Base-by-base conservation (phyloP, 1,140 invertebrate species). In the Drosophila tropicalis region DNA sequence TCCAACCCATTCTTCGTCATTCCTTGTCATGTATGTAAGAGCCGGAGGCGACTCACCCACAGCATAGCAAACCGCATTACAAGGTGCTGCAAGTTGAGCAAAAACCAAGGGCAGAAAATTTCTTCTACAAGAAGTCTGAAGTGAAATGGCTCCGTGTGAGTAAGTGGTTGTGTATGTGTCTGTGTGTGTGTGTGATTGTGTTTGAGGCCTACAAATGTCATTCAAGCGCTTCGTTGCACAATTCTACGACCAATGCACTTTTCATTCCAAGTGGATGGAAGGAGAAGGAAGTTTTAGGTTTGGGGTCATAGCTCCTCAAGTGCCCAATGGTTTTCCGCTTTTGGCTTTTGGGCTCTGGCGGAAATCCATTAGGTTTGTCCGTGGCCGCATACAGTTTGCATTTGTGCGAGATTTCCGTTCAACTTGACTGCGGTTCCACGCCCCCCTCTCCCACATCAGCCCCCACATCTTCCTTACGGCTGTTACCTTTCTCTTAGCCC, bases 291-390 rank as follows among this genome's bases (percentile, higher is more conserved):
- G 60, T 19, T 22, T 19, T 10, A 1, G 15, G 39, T n/a, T 29
- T 15, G 58, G 32, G 55, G 51, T 66, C 34, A 62, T n/a, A 17
- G 61, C 64, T 74, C 56, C 79, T 87, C 83, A 79, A 86, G 82
- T 82, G 83, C 63, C 55, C 83, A 70, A 72, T 64, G 83, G 76
- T 87, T 86, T 85, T 85, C 74, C 81, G 77, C 75, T 67, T 69
- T 82, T 70, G 74, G 82, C 68, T 77, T 76, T 62, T 63, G 74
- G 61, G 44, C 44, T 63, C 83, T 78, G 67, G 69, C 84, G 83
- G 83, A 87, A 89, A 89, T 87, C 84, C 83, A 87, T 87, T 87
- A 87, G 84, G 83, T 79, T 81, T 70, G 54, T 62, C 68, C 66
- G 66, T 55, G 60, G 39, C 66, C 58, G 58, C 44, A 51, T 85